Conservation (phyloP, 2,113 vertebrate species). For the Tonatia bakeri region DNA sequence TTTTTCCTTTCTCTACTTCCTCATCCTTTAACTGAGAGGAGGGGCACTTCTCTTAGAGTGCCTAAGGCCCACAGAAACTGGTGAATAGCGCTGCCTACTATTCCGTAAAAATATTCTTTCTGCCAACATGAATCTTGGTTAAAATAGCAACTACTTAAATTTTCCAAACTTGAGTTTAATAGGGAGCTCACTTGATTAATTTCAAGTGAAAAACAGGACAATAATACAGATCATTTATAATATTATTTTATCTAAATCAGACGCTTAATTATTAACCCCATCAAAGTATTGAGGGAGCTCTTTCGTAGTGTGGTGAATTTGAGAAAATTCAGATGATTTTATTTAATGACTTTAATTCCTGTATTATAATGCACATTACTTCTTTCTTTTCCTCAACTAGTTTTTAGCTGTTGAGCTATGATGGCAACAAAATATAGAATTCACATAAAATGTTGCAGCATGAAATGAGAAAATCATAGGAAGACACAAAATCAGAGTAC, state of each 20-base stretch:
- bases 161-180: not conserved
- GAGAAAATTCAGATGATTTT: conserved; percentile 6
- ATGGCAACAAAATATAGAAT: conserved; percentile 27
- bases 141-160: not conserved
- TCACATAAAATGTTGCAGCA: not conserved
- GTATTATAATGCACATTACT: not conserved
- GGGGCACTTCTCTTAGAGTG: not conserved
- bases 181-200: not conserved
- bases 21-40: not conserved
- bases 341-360: conserved; percentile 21
- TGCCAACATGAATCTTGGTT: not conserved
- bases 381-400: not conserved
- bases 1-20: not conserved
- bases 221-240: not conserved
- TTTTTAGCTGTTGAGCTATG: not conserved
- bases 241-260: not conserved
- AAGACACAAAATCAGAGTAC: conserved; percentile 10
- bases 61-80: not conserved
- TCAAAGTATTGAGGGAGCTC: not conserved
- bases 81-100: not conserved
- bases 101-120: not conserved
- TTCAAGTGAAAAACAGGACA: not conserved
- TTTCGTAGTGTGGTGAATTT: not conserved
- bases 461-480: conserved; percentile 28
- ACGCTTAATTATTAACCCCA: not conserved